These are phyloP conservation scores for Pseudorasbora parva DNA, from an alignment of 2,113 vertebrate species.

Conservation along the genomic window DNA sequence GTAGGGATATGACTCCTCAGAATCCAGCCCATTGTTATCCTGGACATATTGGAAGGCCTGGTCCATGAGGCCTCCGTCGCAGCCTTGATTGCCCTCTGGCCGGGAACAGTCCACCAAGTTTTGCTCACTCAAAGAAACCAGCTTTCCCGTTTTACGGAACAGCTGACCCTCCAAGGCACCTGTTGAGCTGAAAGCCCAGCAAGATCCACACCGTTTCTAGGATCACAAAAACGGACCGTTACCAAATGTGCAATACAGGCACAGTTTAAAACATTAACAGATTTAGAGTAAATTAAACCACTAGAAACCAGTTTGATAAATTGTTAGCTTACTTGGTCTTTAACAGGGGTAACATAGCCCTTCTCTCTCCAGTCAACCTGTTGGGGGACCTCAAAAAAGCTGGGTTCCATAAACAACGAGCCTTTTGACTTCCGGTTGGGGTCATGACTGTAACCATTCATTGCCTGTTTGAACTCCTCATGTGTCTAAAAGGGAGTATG, in stretches of 20 bases:
- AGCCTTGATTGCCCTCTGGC: constrained; percentile 79
- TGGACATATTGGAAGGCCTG: constrained; percentile 81
- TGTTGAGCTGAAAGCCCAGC: constrained; percentile 84
- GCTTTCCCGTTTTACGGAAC: constrained; percentile 77
- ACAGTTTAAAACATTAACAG: background rate
- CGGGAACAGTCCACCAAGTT: constrained; percentile 84
- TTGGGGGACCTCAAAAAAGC: constrained; percentile 73
- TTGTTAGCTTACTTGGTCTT: constrained; percentile 82
- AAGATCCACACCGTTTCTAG: constrained; percentile 81
- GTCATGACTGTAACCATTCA: constrained; percentile 82
- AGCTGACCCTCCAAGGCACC: constrained; percentile 84
- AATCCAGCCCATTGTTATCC: constrained; percentile 80
- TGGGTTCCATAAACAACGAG: constrained; percentile 80
- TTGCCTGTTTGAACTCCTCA: constrained; percentile 87
- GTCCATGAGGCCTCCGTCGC: constrained; percentile 78
- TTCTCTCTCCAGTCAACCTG: constrained; percentile 86
- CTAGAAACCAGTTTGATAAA: background rate
- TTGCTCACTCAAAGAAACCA: constrained; percentile 82
- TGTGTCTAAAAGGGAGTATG: constrained; percentile 72
- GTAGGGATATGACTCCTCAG: constrained; percentile 82
- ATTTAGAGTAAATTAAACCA: background rate
- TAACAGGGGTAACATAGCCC: constrained; percentile 91
- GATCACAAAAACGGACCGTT: background rate
- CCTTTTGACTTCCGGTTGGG: constrained; percentile 65
- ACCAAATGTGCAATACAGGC: background rate